Evolutionary conservation across 1,140 invertebrate species (phyloP).

Genomic region (Pogonus chalceus): DNA sequence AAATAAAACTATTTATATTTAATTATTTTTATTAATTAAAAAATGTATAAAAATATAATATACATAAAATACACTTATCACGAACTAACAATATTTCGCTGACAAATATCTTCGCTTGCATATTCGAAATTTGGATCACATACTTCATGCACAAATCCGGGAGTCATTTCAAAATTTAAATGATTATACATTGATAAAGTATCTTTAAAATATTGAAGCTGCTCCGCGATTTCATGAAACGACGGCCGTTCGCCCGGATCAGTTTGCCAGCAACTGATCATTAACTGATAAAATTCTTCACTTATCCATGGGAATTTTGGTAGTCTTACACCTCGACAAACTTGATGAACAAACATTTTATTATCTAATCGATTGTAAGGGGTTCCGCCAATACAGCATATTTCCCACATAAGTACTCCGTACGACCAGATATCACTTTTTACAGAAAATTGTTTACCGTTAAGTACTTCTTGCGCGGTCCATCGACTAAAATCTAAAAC

Average conservation of each 20-base stretch:
- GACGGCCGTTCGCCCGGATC: slow-evolving; percentile 67
- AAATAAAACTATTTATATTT: no score
- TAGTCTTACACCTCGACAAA: slow-evolving; percentile 57
- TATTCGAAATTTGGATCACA: neutral
- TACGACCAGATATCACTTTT: slow-evolving; percentile 77
- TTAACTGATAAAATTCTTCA: slow-evolving; percentile 70
- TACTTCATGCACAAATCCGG: neutral
- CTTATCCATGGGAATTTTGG: slow-evolving; percentile 59
- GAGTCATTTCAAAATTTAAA: neutral
- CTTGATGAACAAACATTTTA: slow-evolving; percentile 56
- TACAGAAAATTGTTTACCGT: slow-evolving; percentile 48
- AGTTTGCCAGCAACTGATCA: slow-evolving; percentile 76
- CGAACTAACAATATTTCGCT: neutral
- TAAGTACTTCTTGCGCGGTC: slow-evolving; percentile 66
- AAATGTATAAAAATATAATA: neutral
- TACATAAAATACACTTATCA: neutral
- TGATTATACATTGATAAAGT: neutral
- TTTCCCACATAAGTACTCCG: slow-evolving; percentile 73
- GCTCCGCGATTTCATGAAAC: slow-evolving; percentile 47
- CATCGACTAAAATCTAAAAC: slow-evolving; percentile 60
- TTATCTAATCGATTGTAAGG: slow-evolving; percentile 58
- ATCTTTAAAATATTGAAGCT: slow-evolving; percentile 22
- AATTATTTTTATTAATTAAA: neutral
- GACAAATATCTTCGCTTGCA: neutral
- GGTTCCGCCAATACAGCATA: slow-evolving; percentile 70